Evolutionary conservation across 2,797 vertebrate species (phyloP).

Genomic region (Anguilla marmorata): DNA sequence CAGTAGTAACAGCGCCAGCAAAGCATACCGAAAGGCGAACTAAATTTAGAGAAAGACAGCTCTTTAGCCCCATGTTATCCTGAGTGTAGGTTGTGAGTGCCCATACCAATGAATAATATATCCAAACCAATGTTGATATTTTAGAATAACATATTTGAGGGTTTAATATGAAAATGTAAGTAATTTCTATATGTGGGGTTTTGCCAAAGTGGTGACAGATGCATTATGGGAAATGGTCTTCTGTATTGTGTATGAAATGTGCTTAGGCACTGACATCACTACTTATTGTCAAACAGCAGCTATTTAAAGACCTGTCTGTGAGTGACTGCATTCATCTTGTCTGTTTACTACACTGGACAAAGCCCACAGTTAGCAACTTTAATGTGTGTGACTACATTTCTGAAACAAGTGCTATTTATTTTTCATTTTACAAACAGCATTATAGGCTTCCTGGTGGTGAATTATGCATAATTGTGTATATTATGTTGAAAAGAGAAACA

Average conservation of each 20-base stretch:
- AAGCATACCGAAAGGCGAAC: too few relatives aligned
- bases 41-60: neutral
- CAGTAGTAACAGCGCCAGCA: too few relatives aligned
- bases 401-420: neutral
- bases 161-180: neutral
- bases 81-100: too few relatives aligned
- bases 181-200: neutral
- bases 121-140: neutral
- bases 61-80: too few relatives aligned
- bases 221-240: neutral
- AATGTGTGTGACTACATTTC: too few relatives aligned
- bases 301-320: neutral
- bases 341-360: neutral
- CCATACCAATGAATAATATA: too few relatives aligned
- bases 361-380: neutral
- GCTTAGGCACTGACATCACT: neutral
- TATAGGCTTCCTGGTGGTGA: neutral
- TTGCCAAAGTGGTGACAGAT: neutral
- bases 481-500: neutral
- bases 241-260: neutral
- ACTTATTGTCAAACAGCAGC: constrained; percentile 5
- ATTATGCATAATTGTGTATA: neutral
- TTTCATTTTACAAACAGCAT: neutral
- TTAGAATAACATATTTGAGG: neutral
- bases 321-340: neutral